A percentile compares a stretch with the other conserved stretches of the same genome.
phyloP scores from a whole-genome alignment of 2,797 vertebrate species.

The Eremophila alpestris region DNA sequence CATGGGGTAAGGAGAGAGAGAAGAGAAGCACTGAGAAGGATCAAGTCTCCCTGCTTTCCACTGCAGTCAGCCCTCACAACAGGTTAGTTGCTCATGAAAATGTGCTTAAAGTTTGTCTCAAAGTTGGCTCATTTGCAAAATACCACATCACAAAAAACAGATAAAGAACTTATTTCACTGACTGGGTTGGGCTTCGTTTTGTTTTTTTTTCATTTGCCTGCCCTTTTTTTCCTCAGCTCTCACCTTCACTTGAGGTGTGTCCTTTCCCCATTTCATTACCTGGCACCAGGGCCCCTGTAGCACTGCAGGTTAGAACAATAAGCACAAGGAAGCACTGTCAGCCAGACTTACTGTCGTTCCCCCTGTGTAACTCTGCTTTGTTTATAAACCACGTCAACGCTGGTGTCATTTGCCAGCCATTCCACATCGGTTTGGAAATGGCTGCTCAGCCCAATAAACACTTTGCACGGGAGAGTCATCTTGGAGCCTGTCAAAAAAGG shows the following conservation, averaged over 20 bases:
- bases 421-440: slow-evolving; percentile 73
- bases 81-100: not conserved
- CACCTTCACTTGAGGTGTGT: not conserved
- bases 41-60: not conserved
- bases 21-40: not conserved
- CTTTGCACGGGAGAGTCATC: slow-evolving; percentile 83
- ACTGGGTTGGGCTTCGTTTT: fast-evolving
- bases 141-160: not conserved
- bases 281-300: not conserved
- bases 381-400: slow-evolving; percentile 73
- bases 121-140: not conserved
- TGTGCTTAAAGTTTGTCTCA: not conserved
- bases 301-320: not conserved
- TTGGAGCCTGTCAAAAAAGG: slow-evolving; percentile 78
- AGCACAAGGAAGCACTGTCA: not conserved
- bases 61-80: not conserved
- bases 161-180: not conserved
- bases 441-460: slow-evolving; percentile 75
- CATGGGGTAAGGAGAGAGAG: not conserved
- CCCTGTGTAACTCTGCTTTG: slow-evolving; percentile 76
- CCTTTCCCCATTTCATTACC: not conserved
- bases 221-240: not conserved
- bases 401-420: slow-evolving; percentile 83
- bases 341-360: slow-evolving; percentile 76
- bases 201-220: not conserved